Percentiles rank a stretch among this genome's conserved stretches.
Conservation (phyloP, 2,113 vertebrate species). For the Vidua macroura region DNA sequence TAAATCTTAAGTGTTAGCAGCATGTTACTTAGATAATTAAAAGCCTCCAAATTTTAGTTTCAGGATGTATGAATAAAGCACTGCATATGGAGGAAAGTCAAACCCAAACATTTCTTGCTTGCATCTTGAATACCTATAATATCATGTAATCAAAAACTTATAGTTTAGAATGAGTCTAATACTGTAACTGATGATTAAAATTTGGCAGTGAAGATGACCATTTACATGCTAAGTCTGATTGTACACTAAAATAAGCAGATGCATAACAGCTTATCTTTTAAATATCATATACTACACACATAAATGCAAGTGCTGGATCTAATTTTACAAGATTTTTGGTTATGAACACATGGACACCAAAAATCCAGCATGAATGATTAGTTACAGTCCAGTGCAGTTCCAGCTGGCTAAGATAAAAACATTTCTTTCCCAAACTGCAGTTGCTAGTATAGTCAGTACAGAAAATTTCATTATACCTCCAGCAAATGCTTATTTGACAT, state of each 20-base stretch:
- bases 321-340: slow-evolving; percentile 68
- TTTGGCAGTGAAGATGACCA: slow-evolving; percentile 53
- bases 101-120: neutral
- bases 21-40: slow-evolving; percentile 30
- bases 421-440: neutral
- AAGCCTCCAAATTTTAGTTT: slow-evolving; percentile 20
- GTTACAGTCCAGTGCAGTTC: slow-evolving; percentile 16
- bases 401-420: slow-evolving; percentile 33
- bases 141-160: slow-evolving; percentile 46
- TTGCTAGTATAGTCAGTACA: slow-evolving; percentile 2
- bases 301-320: slow-evolving; percentile 41
- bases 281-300: slow-evolving; percentile 45
- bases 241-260: slow-evolving; percentile 34
- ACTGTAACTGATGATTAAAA: slow-evolving; percentile 44
- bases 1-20: slow-evolving; percentile 67
- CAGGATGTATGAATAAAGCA: neutral
- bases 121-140: neutral
- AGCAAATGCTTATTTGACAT: neutral
- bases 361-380: slow-evolving; percentile 39
- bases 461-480: neutral
- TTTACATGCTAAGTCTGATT: slow-evolving; percentile 36
- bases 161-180: neutral
- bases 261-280: slow-evolving; percentile 66
- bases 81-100: neutral
- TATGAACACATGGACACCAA: slow-evolving; percentile 67